Evolutionary conservation across 2,888 invertebrate genomes (phyloP).

Genomic region (Tetragonula carbonaria): DNA sequence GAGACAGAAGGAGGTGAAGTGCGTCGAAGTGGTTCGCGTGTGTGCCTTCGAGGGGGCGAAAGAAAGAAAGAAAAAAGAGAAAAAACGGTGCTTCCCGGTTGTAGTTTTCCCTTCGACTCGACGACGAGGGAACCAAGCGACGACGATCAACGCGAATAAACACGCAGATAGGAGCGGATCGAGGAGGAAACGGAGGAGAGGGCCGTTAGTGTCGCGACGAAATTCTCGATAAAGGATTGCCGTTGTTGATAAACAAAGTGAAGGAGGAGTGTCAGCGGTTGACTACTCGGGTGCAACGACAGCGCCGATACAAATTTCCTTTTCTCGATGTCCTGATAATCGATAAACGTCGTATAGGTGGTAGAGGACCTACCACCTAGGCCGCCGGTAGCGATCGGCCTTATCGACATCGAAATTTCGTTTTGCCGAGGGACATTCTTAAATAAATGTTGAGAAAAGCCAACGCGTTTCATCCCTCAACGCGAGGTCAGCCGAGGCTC

Average conservation of each 20-base stretch:
- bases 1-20: conserved; percentile 42
- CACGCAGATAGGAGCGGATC: neutral
- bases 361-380: conserved; percentile 58
- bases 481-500: conserved; percentile 56
- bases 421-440: conserved; percentile 41
- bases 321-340: conserved; percentile 77
- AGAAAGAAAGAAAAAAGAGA: too few relatives aligned
- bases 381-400: conserved; percentile 66
- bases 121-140: neutral
- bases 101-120: neutral
- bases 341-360: conserved; percentile 67
- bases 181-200: neutral
- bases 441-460: conserved; percentile 71
- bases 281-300: conserved; percentile 61
- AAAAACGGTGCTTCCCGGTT: conserved; percentile 31
- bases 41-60: conserved; percentile 22
- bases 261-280: conserved; percentile 50
- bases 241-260: conserved; percentile 45
- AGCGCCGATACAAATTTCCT: conserved; percentile 65
- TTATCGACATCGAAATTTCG: conserved; percentile 66
- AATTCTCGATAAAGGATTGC: conserved; percentile 13
- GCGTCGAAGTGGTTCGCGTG: conserved; percentile 49
- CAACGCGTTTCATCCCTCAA: conserved; percentile 55
- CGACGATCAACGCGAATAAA: neutral
- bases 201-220: conserved; percentile 14